phyloP scores from a whole-genome alignment of 2,113 vertebrate species.

The Pomatostomus ruficeps region DNA sequence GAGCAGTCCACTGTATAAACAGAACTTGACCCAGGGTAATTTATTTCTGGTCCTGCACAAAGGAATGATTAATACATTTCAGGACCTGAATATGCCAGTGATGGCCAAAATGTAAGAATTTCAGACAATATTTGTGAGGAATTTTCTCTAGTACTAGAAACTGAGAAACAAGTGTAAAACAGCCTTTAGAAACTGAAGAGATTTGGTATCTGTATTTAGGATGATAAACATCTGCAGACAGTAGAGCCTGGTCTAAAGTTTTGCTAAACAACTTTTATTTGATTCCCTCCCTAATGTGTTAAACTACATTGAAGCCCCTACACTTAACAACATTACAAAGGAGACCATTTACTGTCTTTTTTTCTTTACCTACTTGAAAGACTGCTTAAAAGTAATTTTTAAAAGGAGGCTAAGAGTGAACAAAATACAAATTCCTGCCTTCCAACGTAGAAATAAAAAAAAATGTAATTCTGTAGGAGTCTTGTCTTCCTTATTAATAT shows the following conservation, averaged over 20 bases:
- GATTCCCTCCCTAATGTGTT: background rate
- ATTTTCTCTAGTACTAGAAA: background rate
- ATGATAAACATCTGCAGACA: background rate
- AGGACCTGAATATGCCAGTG: conserved; percentile 7
- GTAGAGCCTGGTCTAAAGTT: background rate
- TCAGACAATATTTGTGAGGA: background rate
- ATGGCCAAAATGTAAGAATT: background rate
- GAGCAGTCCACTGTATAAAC: conserved; percentile 77
- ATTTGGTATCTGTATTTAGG: background rate
- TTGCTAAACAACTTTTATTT: background rate
- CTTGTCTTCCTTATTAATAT: background rate
- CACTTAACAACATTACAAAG: background rate
- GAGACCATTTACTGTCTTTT: background rate
- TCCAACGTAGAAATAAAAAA: background rate
- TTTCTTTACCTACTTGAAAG: background rate
- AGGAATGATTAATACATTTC: conserved; percentile 24
- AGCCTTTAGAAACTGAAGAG: background rate
- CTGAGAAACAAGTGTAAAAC: background rate
- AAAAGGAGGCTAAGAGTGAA: background rate
- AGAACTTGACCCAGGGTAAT: conserved; percentile 80
- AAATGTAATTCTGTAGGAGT: background rate
- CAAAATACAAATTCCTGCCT: background rate
- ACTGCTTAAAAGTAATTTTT: background rate
- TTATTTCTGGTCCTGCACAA: conserved; percentile 72
- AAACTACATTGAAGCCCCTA: background rate